These are phyloP conservation scores for Poeciliopsis gracilis DNA, from an alignment of 2,797 vertebrate genomes.

Conservation along the genomic window DNA sequence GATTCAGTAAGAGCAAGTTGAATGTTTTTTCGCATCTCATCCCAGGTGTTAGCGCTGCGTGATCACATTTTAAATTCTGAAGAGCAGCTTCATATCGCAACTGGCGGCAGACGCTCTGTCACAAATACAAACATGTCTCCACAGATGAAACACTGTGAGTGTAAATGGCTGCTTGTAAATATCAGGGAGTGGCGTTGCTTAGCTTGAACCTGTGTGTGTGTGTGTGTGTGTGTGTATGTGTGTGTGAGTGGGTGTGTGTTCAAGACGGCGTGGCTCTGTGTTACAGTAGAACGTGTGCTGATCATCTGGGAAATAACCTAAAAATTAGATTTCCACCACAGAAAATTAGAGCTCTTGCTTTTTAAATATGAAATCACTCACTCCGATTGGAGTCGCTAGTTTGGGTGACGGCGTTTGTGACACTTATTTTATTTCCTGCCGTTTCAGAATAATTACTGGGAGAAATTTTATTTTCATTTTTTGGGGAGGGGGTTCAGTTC, in stretches of 20 bases:
- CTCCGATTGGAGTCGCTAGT: slow-evolving; percentile 21
- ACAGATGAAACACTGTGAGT: slow-evolving; percentile 50
- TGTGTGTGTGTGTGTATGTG: no score
- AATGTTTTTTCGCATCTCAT: background rate
- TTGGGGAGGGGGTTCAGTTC: background rate
- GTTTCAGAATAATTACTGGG: slow-evolving; percentile 16
- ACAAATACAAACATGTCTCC: slow-evolving; percentile 70
- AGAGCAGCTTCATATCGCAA: slow-evolving; percentile 16
- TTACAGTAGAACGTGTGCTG: slow-evolving; percentile 22
- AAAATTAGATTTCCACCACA: slow-evolving; percentile 12
- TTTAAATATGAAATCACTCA: slow-evolving; percentile 8
- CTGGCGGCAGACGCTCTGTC: slow-evolving; percentile 48
- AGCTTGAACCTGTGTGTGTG: background rate
- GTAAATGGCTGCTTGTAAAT: slow-evolving; percentile 81
- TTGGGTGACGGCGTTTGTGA: slow-evolving; percentile 27
- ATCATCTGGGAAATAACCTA: slow-evolving; percentile 17
- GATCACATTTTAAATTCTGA: background rate
- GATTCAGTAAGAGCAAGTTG: background rate
- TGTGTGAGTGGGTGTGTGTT: background rate
- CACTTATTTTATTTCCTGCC: slow-evolving; percentile 31
- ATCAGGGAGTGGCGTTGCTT: slow-evolving; percentile 71
- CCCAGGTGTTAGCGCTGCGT: background rate
- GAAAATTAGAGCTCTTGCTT: slow-evolving; percentile 2
- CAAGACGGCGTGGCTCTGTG: slow-evolving; percentile 6
- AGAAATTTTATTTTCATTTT: background rate